These are phyloP conservation scores for Oncopeltus fasciatus DNA, from an alignment of 1,140 invertebrate genomes.

Conservation along the genomic window DNA sequence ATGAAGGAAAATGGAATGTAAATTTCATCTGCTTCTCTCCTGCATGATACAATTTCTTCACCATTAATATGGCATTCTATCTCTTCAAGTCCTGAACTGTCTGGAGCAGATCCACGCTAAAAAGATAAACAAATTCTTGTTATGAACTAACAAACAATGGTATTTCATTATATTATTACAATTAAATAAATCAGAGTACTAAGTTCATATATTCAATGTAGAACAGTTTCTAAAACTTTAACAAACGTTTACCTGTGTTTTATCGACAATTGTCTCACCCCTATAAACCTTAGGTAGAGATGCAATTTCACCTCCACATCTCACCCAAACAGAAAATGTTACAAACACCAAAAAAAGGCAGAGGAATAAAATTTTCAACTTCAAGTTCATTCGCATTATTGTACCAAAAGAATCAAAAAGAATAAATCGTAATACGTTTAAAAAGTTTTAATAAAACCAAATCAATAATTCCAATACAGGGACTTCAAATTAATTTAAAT, in stretches of 20 bases:
- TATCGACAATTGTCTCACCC: constrained; percentile 26
- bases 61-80: constrained; percentile 85
- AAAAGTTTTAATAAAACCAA: too few species aligned
- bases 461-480: too few species aligned
- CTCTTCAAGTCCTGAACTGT: constrained; percentile 40
- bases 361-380: constrained; percentile 35
- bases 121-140: too few species aligned
- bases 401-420: too few species aligned
- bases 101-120: not conserved
- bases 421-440: too few species aligned
- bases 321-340: constrained; percentile 37
- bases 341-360: constrained; percentile 34
- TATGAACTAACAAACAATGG: too few species aligned
- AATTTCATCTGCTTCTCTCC: constrained; percentile 69
- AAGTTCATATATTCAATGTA: too few species aligned
- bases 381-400: constrained; percentile 29
- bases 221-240: too few species aligned
- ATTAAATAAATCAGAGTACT: too few species aligned
- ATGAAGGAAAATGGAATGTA: constrained; percentile 87
- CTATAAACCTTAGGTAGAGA: constrained; percentile 14
- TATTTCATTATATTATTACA: too few species aligned
- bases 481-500: too few species aligned
- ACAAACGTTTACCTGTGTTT: constrained; percentile 26
- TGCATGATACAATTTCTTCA: constrained; percentile 69
- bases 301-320: constrained; percentile 32